Evolutionary conservation across 2,113 vertebrate species (phyloP).

Genomic region (Pionites leucogaster): DNA sequence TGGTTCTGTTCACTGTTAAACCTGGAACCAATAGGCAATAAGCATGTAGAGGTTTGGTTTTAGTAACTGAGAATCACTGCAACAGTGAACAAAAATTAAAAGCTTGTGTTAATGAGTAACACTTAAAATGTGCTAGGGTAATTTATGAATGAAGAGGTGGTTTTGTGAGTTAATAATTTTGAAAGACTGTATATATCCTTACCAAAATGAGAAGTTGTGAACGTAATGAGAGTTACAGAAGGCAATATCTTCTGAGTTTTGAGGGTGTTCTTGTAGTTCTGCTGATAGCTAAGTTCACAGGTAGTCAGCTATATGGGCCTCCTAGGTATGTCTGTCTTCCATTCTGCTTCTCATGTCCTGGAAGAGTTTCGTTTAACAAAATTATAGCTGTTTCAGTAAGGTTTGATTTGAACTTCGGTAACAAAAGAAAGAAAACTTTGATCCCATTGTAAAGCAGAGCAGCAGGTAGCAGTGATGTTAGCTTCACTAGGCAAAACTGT

Average conservation of each 20-base stretch:
- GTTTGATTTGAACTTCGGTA: background rate
- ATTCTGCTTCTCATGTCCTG: background rate
- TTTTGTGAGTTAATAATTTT: background rate
- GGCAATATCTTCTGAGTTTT: background rate
- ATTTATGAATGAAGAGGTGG: background rate
- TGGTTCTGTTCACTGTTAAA: background rate
- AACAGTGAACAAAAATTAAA: background rate
- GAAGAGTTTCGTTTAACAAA: background rate
- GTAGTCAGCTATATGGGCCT: background rate
- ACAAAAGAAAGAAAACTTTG: background rate
- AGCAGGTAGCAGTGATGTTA: background rate
- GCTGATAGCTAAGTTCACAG: background rate
- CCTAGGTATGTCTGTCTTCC: background rate
- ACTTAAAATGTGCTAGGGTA: rapidly evolving
- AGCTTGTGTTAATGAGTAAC: background rate
- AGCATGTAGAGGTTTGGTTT: background rate
- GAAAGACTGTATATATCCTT: background rate
- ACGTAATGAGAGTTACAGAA: background rate
- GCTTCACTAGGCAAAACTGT: background rate
- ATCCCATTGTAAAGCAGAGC: background rate
- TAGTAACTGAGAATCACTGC: background rate
- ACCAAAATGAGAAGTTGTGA: background rate
- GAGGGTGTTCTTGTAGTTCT: background rate
- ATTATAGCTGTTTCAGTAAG: background rate
- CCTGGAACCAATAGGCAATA: background rate